phyloP scores from a whole-genome alignment of 1,140 invertebrate species.

The Procambarus clarkii region DNA sequence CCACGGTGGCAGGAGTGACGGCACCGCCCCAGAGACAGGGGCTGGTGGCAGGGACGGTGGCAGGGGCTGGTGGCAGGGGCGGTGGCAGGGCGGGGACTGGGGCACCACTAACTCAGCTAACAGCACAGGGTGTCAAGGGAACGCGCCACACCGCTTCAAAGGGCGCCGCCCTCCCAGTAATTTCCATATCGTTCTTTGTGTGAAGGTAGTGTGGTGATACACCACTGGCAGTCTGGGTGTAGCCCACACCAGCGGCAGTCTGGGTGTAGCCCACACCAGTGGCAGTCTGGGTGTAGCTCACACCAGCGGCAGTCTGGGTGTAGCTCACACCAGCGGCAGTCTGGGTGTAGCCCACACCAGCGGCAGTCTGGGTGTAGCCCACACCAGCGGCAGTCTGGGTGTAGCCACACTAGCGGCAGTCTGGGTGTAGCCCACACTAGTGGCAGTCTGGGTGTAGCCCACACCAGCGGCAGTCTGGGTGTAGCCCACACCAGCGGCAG shows the following conservation, averaged over 20 bases:
- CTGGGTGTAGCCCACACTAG: too few relatives aligned
- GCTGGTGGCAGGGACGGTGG: not conserved
- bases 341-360: too few relatives aligned
- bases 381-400: too few relatives aligned
- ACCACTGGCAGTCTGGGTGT: not conserved
- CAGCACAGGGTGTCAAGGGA: slow-evolving; percentile 63
- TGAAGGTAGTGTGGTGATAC: slow-evolving; percentile 52
- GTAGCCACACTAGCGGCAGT: too few relatives aligned
- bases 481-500: too few relatives aligned
- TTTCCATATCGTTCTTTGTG: slow-evolving; percentile 70
- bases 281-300: too few relatives aligned
- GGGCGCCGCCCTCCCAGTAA: slow-evolving; percentile 66
- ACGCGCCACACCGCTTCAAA: slow-evolving; percentile 66
- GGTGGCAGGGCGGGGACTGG: slow-evolving; percentile 8
- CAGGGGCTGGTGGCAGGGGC: not conserved
- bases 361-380: too few relatives aligned
- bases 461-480: too few relatives aligned
- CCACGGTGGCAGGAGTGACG: not conserved
- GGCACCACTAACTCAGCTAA: slow-evolving; percentile 61
- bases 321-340: too few relatives aligned
- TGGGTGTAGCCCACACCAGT: too few relatives aligned
- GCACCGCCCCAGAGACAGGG: not conserved
- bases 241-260: slow-evolving; percentile 3
- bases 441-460: too few relatives aligned
- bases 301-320: too few relatives aligned